Evolutionary conservation across 2,797 vertebrate genomes (phyloP), one percentile per base, ranked within the genome.

Genomic region (Sylvilagus floridanus): DNA sequence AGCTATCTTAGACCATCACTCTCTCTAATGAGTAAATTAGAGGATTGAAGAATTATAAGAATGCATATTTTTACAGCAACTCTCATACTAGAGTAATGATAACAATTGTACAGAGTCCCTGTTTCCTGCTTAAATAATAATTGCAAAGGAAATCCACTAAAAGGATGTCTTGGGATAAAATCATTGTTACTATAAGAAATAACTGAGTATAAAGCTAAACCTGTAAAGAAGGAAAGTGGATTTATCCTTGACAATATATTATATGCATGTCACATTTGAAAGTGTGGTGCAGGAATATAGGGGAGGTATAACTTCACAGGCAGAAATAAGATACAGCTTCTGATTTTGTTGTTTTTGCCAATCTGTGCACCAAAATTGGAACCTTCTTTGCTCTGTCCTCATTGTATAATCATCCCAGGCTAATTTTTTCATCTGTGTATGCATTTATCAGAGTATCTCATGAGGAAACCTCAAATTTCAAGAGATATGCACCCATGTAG

Each of bases 21-120:
- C 81, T 93, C 89, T 76, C 94, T 96, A 94, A 96, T 86, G 94
- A 96, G 87, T 93, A 97, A 87, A 95, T 94, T 93, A 96, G 54
- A 96, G 32, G 84, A 52, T 52, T 71, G 7, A 68, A 57, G 52
- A 90, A 95, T 95, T 75, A 94, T 66, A 88, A 92, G 28, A 93
- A 92, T 88, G 68, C 62, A 81, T 81, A 82, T 94, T 95, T 92
- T 95, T 62, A 90, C 30, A 72, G 9, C 75, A 88, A 89, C 52
- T 63, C 81, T 78, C 65, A 79, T 50, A 90, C 71, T 73, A 88
- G 94, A 93, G 47, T 88, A 82, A 87, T 73, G 42, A 73, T 83
- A 83, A 79, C 81, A 87, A 32, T 71, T 54, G 85, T 28, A 63
- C 14, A 5, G 24, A 75, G 7, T 88, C 12, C 50, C 47, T 94